Evolutionary conservation across 2,113 vertebrate genomes (phyloP).

Genomic region (Entelurus aequoreus): DNA sequence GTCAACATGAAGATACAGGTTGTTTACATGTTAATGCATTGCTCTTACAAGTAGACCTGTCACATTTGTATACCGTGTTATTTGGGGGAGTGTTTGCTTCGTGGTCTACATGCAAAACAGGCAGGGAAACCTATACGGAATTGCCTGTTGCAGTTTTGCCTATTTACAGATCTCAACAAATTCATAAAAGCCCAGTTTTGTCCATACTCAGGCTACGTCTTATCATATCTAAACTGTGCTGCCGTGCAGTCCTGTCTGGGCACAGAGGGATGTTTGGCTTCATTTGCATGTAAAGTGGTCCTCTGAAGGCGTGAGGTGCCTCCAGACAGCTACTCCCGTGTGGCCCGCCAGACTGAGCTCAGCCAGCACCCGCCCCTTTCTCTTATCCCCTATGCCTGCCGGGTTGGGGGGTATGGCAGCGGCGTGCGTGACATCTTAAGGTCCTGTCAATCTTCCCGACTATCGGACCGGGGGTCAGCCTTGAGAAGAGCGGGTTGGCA

Average conservation of each 20-base stretch:
- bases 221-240: slow-evolving; percentile 19
- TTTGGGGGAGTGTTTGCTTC: slow-evolving; percentile 14
- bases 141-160: slow-evolving; percentile 9
- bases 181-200: slow-evolving; percentile 7
- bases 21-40: slow-evolving; percentile 50
- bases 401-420: slow-evolving; percentile 58
- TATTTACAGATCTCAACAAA: slow-evolving; percentile 6
- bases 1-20: slow-evolving; percentile 42
- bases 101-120: slow-evolving; percentile 12
- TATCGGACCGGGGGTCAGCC: slow-evolving; percentile 51
- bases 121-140: slow-evolving; percentile 2
- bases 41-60: slow-evolving; percentile 39
- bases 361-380: slow-evolving; percentile 56
- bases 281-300: slow-evolving; percentile 74
- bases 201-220: slow-evolving; percentile 9
- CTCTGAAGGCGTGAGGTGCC: slow-evolving; percentile 54
- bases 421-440: slow-evolving; percentile 61
- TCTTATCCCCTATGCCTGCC: slow-evolving; percentile 55
- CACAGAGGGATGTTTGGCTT: slow-evolving; percentile 58
- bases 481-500: slow-evolving; percentile 60
- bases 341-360: slow-evolving; percentile 49
- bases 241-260: slow-evolving; percentile 47
- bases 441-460: slow-evolving; percentile 62
- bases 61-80: slow-evolving; percentile 34
- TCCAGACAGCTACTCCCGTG: slow-evolving; percentile 60